A percentile compares a stretch with the other conserved stretches of the same genome.
phyloP scores from a whole-genome alignment of 2,888 invertebrate genomes.

The Synanthedon formicaeformis region DNA sequence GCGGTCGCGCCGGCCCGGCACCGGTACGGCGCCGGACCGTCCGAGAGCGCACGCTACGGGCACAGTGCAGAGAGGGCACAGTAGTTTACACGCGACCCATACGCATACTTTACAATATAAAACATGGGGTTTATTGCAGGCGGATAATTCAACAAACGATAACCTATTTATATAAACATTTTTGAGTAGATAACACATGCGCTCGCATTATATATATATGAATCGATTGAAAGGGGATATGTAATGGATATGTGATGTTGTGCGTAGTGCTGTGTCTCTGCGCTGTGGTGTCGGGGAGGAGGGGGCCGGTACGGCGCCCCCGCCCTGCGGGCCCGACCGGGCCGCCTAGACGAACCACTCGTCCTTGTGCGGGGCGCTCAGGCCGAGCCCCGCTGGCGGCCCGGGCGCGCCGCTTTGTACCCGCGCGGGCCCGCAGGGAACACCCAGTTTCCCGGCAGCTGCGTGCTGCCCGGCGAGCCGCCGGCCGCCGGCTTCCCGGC shows the following conservation, averaged over 20 bases:
- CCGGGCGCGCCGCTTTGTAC: constrained; percentile 78
- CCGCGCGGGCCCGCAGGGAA: constrained; percentile 90
- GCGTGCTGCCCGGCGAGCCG: constrained; percentile 62
- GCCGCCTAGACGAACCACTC: constrained; percentile 87
- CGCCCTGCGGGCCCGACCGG: constrained; percentile 54
- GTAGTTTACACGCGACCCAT: not conserved
- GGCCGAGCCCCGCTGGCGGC: constrained; percentile 95
- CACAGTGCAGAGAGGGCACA: not conserved
- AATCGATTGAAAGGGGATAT: too few species aligned
- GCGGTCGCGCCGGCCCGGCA: constrained; percentile 44
- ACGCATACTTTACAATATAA: too few species aligned
- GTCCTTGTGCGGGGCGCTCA: constrained; percentile 89
- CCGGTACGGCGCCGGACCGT: constrained; percentile 16
- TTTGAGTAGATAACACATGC: too few species aligned
- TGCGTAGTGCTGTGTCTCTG: not conserved
- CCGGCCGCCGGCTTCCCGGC: constrained; percentile 60
- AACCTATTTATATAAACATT: too few species aligned
- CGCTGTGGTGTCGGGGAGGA: constrained; percentile 5
- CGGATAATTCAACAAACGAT: too few species aligned
- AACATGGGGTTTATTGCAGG: too few species aligned
- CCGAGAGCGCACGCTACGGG: constrained; percentile 3
- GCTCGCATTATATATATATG: too few species aligned
- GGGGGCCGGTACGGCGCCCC: constrained; percentile 53
- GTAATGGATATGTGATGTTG: not conserved
- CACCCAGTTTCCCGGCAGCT: constrained; percentile 92